Evolutionary conservation across 2,888 invertebrate genomes (phyloP).

Genomic region (Coleophora flavipennella): DNA sequence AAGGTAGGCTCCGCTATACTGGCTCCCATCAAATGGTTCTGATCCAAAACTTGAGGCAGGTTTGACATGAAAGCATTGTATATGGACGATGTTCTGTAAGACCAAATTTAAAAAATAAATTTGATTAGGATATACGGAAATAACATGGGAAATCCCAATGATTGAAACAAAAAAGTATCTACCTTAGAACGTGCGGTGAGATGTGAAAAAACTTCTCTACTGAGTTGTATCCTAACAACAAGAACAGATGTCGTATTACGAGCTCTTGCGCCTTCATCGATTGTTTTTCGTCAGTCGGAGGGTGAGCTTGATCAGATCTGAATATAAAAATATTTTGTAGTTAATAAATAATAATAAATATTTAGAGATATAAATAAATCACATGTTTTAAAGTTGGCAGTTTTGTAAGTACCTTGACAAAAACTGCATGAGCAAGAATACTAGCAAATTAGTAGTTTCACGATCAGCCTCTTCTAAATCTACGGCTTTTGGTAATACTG

Average conservation of each 20-base stretch:
- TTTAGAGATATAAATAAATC: too few relatives aligned
- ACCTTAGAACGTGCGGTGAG: conserved; percentile 90
- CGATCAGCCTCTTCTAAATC: conserved; percentile 96
- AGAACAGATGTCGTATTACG: conserved; percentile 92
- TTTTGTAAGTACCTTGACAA: conserved; percentile 75
- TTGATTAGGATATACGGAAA: neutral
- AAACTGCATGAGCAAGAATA: conserved; percentile 98
- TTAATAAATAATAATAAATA: too few relatives aligned
- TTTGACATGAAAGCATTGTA: conserved; percentile 97
- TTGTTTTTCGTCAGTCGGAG: conserved; percentile 85
- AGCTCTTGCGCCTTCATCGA: conserved; percentile 85
- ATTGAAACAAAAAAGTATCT: conserved; percentile 11
- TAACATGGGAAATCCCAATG: too few relatives aligned
- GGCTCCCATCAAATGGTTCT: conserved; percentile 95
- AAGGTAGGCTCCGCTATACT: conserved; percentile 89
- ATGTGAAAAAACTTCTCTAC: conserved; percentile 92
- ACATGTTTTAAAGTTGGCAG: too few relatives aligned
- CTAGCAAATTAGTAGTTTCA: conserved; percentile 94
- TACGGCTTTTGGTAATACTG: conserved; percentile 87
- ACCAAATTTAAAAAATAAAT: neutral
- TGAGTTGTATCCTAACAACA: conserved; percentile 93
- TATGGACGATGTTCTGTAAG: conserved; percentile 86
- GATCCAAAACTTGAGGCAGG: conserved; percentile 94
- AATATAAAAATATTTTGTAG: conserved; percentile 52
- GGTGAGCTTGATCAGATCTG: conserved; percentile 78